Base-by-base conservation (phyloP, 2,888 invertebrate species). In the Tachystola acroxantha region DNA sequence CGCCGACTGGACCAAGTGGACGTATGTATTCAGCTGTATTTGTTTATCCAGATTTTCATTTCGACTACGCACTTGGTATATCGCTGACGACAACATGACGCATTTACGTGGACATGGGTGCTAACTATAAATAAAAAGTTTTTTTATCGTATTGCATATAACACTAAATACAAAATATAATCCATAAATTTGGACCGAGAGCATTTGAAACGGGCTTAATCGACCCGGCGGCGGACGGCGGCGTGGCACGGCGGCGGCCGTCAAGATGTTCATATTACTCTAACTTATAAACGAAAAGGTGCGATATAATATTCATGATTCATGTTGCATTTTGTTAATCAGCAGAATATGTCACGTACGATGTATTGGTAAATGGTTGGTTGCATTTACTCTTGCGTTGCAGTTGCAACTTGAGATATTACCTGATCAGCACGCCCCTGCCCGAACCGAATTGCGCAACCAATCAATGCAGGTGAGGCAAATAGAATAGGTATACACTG, bases 1-100 rank as follows among this genome's bases (percentile, higher is more conserved):
- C 49, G 53, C 26, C 54, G 45, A 50, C 54, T 46, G 64, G 63
- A 66, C 50, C 55, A 58, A 53, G 67, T 64, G 65, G 65, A 72
- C 62, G 77, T 81, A 81, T 49, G 79, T 79, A 79, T 72, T n/a
- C n/a, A n/a, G n/a, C n/a, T n/a, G 70, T 68, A 66, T 61, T 63
- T 60, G 50, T 64, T 70, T 65, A 64, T 54, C 47, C 49, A 43
- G 41, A 56, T 51, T n/a, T 58, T 56, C 39, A 47, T 53, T 53
- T 50, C 38, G 45, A 43, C 43, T 50, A 50, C 50, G 22, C 44
- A 52, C 40, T 49, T n/a, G n/a, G n/a, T n/a, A 55, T 46, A 53
- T 46, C 42, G 46, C 43, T 59, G 54, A 58, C 57, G 57, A 53
- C 56, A 62, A 32, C 12, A 25, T 27, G 27, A 48, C 45, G 36